Base-by-base conservation (phyloP, 2,113 vertebrate genomes). In the Dicrurus megarhynchus region DNA sequence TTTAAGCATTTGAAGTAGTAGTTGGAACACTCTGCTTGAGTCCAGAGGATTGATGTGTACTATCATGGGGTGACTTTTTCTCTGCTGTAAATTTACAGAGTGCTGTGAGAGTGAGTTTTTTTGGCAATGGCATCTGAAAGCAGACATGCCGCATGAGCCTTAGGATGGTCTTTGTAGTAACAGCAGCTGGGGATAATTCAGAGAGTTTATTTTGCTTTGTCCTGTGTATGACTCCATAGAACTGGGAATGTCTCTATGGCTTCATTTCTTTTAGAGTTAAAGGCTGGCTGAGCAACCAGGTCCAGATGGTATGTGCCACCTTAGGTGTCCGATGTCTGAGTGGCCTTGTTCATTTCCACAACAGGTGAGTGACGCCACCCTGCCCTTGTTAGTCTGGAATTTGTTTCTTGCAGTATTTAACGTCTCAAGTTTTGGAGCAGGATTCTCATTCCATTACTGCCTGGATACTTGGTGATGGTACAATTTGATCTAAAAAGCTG, bases 241-340 rank as follows among this genome's bases (percentile, higher is more conserved):
- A 42, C 42, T 63, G 39, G 28, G 55, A 67, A 77, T n/a, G 7
- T 19, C 23, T 8, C 7, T 79, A 16, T 85, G 42, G 13, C 52
- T 94, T 71, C 1, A 6, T 96, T 84, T 97, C 76, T 74, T 95
- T 55, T 39, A 99, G 99, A 46, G 49, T 95, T 74, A 99, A 99
- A 97, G 78, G 81, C 84, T 98, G 98, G 98, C 97, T 99, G 64
- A 99, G 99, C 73, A 98, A 99, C 75, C 93, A 99, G 92, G 98
- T 99, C 61, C 99, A 99, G 71, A 97, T 99, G 96, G 98, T 97
- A 14, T 99, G 99, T 97, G 99, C 99, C 93, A 97, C 98, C 23
- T 98, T 99, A 96, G 99, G 99, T 91, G 93, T 99, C 63, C 92
- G 98, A n/a, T 98, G 98, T 12, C 97, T 99, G n/a, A 98, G 98